Conservation (phyloP, 2,113 vertebrate species). For the Pluvianellus socialis region DNA sequence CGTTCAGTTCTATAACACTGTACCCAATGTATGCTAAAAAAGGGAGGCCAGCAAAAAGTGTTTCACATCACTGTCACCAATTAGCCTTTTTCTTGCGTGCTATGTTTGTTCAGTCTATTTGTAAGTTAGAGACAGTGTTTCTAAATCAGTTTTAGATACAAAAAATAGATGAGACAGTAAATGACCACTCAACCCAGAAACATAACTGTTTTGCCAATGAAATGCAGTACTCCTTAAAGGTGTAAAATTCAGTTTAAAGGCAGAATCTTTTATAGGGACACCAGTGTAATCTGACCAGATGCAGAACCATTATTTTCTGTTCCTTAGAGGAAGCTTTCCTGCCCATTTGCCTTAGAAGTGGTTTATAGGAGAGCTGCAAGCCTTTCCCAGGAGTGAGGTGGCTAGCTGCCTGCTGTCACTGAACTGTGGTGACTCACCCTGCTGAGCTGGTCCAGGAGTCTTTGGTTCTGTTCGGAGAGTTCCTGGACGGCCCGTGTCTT, state of each 20-base stretch:
- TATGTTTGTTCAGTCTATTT: background rate
- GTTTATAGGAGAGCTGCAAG: background rate
- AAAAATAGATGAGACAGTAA: background rate
- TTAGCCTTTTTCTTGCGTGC: background rate
- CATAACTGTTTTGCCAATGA: background rate
- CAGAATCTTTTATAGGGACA: background rate
- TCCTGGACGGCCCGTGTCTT: conserved; percentile 89
- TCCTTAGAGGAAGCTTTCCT: background rate
- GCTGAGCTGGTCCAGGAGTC: conserved; percentile 94
- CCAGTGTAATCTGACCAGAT: background rate
- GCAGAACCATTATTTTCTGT: background rate
- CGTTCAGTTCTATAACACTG: background rate
- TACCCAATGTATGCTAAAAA: background rate
- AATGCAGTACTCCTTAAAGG: background rate
- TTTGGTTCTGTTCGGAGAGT: conserved; percentile 97
- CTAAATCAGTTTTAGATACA: background rate
- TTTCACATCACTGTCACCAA: background rate
- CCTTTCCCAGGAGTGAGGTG: accelerated
- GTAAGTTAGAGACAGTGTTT: background rate
- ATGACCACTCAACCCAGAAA: background rate
- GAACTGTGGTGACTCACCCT: conserved; percentile 79
- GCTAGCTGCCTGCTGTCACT: background rate
- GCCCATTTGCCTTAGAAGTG: background rate
- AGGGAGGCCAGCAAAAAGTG: background rate
- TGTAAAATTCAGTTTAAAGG: background rate